Evolutionary conservation across 2,113 vertebrate genomes (phyloP).

Genomic region (Xiphorhynchus elegans): DNA sequence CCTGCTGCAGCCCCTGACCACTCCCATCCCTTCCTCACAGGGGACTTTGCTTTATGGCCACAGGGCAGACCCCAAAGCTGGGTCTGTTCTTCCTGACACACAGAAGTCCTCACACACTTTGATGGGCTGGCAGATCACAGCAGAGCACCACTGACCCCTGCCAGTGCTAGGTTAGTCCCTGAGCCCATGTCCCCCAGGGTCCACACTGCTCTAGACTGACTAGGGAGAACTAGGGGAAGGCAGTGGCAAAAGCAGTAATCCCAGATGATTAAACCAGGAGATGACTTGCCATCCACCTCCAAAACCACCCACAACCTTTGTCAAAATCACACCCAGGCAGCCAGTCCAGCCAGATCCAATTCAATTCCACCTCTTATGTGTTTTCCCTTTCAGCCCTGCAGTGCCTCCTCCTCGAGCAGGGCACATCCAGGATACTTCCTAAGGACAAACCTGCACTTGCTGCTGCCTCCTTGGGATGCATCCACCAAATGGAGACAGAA

Average conservation of each 20-base stretch:
- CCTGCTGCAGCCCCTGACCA: neutral
- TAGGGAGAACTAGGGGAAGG: neutral
- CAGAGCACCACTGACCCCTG: neutral
- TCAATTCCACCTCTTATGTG: neutral
- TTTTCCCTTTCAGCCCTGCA: neutral
- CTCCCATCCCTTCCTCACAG: neutral
- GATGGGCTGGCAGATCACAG: neutral
- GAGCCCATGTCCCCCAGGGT: neutral
- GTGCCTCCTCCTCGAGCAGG: neutral
- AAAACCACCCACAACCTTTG: neutral
- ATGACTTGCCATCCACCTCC: neutral
- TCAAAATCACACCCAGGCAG: neutral
- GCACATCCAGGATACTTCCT: neutral
- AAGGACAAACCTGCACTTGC: accelerated
- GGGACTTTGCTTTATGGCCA: neutral
- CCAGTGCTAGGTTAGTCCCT: neutral
- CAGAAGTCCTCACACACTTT: accelerated
- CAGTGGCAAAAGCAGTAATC: neutral
- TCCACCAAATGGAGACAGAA: neutral
- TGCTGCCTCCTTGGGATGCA: neutral
- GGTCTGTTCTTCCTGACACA: accelerated
- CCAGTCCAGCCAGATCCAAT: neutral
- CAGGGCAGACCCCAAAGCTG: neutral
- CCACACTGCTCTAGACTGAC: neutral
- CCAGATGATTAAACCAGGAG: neutral